Conservation (phyloP, 2,888 invertebrate genomes). For the Erebia epiphron region DNA sequence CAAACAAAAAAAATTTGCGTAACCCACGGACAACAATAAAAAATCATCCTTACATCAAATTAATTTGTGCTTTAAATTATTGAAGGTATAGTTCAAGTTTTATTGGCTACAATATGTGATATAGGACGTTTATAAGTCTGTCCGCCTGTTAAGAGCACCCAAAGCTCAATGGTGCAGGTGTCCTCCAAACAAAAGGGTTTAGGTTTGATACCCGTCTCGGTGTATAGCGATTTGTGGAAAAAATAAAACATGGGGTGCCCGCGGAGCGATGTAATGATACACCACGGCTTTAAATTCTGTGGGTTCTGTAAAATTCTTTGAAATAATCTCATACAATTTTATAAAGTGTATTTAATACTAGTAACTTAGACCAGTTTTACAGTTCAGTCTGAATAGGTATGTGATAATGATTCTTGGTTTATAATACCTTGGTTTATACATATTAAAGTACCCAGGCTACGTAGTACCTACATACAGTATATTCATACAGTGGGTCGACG, state of each 20-base stretch:
- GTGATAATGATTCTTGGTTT: too few relatives aligned
- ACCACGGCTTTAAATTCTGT: conserved; percentile 25
- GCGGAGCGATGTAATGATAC: conserved; percentile 25
- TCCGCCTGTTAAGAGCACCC: conserved; percentile 68
- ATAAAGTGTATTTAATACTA: too few relatives aligned
- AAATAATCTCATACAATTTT: background rate
- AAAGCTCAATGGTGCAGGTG: conserved; percentile 76
- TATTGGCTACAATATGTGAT: background rate
- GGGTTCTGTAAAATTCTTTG: conserved; percentile 37
- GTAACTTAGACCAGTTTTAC: too few relatives aligned
- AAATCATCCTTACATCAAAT: conserved; percentile 15
- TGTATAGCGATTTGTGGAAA: conserved; percentile 66
- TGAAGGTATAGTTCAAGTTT: conserved; percentile 23
- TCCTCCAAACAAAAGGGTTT: conserved; percentile 71
- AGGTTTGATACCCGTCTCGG: conserved; percentile 67
- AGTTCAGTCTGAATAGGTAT: too few relatives aligned
- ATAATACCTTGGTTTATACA: too few relatives aligned
- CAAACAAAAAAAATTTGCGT: conserved; percentile 55
- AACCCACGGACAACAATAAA: conserved; percentile 37
- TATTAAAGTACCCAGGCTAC: too few relatives aligned
- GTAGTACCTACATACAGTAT: too few relatives aligned
- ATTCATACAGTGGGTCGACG: too few relatives aligned
- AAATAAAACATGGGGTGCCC: conserved; percentile 39
- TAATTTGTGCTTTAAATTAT: conserved; percentile 22
- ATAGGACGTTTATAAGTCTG: conserved; percentile 57